Evolutionary conservation across 2,888 invertebrate genomes (phyloP).

Genomic region (Aplocera efformata): DNA sequence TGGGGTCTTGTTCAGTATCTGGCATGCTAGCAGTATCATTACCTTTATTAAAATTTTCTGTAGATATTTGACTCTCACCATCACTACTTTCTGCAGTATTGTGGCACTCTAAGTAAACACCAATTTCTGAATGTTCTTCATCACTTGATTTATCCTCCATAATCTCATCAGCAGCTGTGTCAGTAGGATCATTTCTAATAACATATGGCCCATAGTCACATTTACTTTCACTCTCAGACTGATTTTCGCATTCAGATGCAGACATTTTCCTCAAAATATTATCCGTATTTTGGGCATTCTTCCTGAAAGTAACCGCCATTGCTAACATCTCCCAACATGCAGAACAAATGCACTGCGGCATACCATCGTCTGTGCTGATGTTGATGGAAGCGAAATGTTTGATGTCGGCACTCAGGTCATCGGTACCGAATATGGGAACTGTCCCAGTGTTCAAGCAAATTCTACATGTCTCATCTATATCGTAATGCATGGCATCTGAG

Average conservation of each 20-base stretch:
- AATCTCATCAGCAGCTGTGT: too few species aligned
- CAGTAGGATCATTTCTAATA: neutral
- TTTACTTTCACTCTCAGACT: neutral
- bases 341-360: conserved; percentile 8
- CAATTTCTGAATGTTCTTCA: conserved; percentile 3
- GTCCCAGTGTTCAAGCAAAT: conserved; percentile 6
- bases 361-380: neutral
- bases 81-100: conserved; percentile 5
- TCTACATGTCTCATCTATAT: neutral
- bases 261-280: neutral
- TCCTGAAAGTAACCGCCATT: conserved; percentile 3
- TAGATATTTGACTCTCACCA: neutral
- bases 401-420: conserved; percentile 1
- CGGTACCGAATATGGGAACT: conserved; percentile 3
- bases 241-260: neutral
- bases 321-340: conserved; percentile 1
- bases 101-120: conserved; percentile 12
- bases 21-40: conserved; percentile 2
- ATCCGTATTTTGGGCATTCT: conserved; percentile 7
- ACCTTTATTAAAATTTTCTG: neutral
- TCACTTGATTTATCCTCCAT: conserved; percentile 2
- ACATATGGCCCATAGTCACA: neutral
- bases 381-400: conserved; percentile 4
- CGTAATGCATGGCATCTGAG: neutral
- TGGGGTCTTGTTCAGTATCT: conserved; percentile 21